Base-by-base conservation (phyloP, 2,888 invertebrate genomes). In the Thecophora atra region DNA sequence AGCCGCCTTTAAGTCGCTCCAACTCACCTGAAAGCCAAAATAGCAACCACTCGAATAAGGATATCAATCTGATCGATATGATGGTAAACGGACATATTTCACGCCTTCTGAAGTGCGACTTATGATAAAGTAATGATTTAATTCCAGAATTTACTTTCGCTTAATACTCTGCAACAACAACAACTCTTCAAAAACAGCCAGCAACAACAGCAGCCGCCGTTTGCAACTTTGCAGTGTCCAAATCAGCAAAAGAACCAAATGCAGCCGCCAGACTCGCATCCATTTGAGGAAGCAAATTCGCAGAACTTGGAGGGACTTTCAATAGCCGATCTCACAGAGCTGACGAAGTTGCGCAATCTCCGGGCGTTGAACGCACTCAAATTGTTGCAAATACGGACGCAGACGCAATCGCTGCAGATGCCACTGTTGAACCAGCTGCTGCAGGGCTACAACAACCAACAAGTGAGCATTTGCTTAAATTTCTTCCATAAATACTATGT, bases 1-100 rank as follows among this genome's bases (percentile, higher is more conserved):
- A 79, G 62, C 81, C 82, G 28, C n/a, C n/a, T n/a, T 84, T 84
- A 6, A 86, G 85, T 52, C 85, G 86, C 44, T 86, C 86, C 3
- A 85, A 84, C 75, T 86, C 86, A 1, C 86, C 86, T 3, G 85
- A 85, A 75, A 86, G 85, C 74, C 84, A 85, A 74, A 84, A 85
- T 67, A 86, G 85, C 77, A 83, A 81, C 75, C 83, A 84, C 72
- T 85, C 86, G 26, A 81, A 83, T 73, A 78, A 77, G 44, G 84
- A 84, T 73, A 80, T 81, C n/a, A 84, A 80, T 76, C 74, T 86
- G 3, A 78, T 83, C 71, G 86, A 86, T 74, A 83, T 86, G 80
- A 85, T 86, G 80, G 86, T 86, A 75, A 79, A 79, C 78, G 15
- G 11, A 5, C 7, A 11, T 7, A n/a, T n/a, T n/a, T n/a, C n/a